Percentiles rank a stretch among this genome's conserved stretches.
phyloP scores from a whole-genome alignment of 37 sponge, comb jelly and placozoan species.

The Hexactinellida sp. region DNA sequence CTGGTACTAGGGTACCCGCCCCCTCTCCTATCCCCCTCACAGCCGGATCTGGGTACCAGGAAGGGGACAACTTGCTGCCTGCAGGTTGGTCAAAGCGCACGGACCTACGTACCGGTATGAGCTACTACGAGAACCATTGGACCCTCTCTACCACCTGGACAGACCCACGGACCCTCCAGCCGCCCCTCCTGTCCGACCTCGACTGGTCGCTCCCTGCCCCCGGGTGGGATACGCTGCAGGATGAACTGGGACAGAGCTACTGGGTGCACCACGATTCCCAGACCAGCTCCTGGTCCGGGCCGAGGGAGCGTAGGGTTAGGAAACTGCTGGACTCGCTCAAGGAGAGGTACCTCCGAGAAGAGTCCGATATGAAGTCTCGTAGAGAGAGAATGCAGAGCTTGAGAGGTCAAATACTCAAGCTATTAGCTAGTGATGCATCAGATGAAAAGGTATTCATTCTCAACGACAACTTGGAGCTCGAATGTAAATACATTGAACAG shows the following conservation, averaged over 20 bases:
- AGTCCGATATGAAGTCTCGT: not conserved
- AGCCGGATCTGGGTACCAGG: not conserved
- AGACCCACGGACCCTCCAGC: not conserved
- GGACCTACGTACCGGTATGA: not conserved
- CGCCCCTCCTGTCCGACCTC: not conserved
- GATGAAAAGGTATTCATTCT: not conserved
- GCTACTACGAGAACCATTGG: slow-evolving; percentile 8
- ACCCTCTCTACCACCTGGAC: not conserved
- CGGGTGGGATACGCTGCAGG: not conserved
- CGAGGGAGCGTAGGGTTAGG: not conserved
- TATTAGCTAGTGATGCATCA: not conserved
- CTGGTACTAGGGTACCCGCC: not conserved
- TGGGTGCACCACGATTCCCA: slow-evolving; percentile 10
- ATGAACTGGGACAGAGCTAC: not conserved
- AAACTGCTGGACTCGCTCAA: not conserved
- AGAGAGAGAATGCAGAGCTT: not conserved
- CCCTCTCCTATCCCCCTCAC: not conserved
- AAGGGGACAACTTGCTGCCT: not conserved
- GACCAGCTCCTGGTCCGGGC: slow-evolving; percentile 16
- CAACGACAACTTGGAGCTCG: not conserved
- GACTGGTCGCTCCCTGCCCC: not conserved
- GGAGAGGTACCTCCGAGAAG: not conserved
- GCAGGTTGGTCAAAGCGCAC: not conserved
- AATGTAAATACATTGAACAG: not conserved
- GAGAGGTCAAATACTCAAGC: not conserved